A percentile compares a stretch with the other conserved stretches of the same genome.
These are phyloP conservation scores for Drosophila nasuta DNA, from an alignment of 1,140 invertebrate genomes.

Conservation along the genomic window DNA sequence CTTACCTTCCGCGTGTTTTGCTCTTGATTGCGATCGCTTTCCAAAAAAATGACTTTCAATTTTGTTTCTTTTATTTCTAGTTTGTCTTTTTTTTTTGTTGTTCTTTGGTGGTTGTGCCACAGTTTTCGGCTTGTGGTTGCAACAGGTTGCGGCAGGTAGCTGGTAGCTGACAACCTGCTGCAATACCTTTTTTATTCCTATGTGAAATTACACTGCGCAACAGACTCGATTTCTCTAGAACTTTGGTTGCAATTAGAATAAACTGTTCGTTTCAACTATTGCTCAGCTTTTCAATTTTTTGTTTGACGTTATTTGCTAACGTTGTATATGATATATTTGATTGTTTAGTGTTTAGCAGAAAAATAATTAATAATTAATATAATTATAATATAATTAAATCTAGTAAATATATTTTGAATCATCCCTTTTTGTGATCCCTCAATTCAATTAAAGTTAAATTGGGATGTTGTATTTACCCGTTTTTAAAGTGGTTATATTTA, in stretches of 20 bases:
- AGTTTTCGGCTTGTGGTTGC: slow-evolving; percentile 35
- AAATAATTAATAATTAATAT: too few relatives aligned
- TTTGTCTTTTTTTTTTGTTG: not conserved
- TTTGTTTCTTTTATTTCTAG: slow-evolving; percentile 42
- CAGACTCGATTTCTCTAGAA: slow-evolving; percentile 7
- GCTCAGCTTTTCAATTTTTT: not conserved
- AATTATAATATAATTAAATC: too few relatives aligned
- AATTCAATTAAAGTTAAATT: too few relatives aligned
- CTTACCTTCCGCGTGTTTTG: slow-evolving; percentile 48
- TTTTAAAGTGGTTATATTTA: too few relatives aligned
- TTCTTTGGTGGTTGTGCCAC: slow-evolving; percentile 18
- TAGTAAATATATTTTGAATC: too few relatives aligned
- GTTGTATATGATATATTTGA: not conserved
- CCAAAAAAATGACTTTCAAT: slow-evolving; percentile 71
- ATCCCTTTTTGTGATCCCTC: too few relatives aligned
- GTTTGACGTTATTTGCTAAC: not conserved
- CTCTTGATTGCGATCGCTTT: slow-evolving; percentile 46
- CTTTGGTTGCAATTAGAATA: slow-evolving; percentile 2
- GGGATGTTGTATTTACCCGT: too few relatives aligned
- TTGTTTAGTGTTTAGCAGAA: not conserved
- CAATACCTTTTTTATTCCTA: not conserved
- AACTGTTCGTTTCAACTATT: not conserved
- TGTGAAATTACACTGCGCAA: slow-evolving; percentile 22
- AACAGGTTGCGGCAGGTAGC: slow-evolving; percentile 35
- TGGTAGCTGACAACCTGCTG: slow-evolving; percentile 22